Conservation (phyloP, 2,888 invertebrate genomes). For the Drosophila mimica region DNA sequence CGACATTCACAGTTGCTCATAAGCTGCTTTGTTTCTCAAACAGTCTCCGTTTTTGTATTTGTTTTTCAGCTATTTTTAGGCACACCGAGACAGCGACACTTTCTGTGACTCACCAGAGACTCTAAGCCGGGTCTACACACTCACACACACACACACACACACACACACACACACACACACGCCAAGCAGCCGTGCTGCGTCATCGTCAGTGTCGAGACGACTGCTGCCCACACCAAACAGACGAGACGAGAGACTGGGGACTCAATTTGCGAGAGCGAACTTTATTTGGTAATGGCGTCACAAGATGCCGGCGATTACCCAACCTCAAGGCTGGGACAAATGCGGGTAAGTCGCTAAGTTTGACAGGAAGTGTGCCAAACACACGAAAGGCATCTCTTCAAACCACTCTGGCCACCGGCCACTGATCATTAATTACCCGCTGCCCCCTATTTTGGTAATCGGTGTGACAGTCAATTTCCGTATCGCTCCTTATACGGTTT, state of each 20-base stretch:
- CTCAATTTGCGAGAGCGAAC: constrained; percentile 31
- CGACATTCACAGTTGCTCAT: constrained; percentile 40
- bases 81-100: constrained; percentile 31
- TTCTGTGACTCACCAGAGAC: constrained; percentile 60
- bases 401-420: background rate
- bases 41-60: constrained; percentile 15
- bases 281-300: constrained; percentile 84
- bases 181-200: constrained; percentile 52
- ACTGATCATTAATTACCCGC: constrained; percentile 35
- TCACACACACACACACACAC: background rate
- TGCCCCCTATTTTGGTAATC: constrained; percentile 21
- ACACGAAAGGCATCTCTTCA: constrained; percentile 14
- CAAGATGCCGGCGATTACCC: constrained; percentile 82
- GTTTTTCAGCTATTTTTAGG: constrained; percentile 50
- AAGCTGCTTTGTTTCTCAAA: constrained; percentile 37
- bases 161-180: background rate
- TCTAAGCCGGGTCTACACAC: constrained; percentile 69
- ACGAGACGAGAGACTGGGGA: constrained; percentile 9
- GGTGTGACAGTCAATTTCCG: constrained; percentile 60
- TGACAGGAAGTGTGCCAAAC: constrained; percentile 46
- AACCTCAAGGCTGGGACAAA: constrained; percentile 85
- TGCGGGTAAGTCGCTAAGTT: constrained; percentile 84
- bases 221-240: constrained; percentile 61
- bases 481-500: constrained; percentile 45
- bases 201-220: constrained; percentile 50